Evolutionary conservation across 2,113 vertebrate genomes (phyloP), one percentile per base, ranked within the genome.

Genomic region (Cyanoliseus patagonus): DNA sequence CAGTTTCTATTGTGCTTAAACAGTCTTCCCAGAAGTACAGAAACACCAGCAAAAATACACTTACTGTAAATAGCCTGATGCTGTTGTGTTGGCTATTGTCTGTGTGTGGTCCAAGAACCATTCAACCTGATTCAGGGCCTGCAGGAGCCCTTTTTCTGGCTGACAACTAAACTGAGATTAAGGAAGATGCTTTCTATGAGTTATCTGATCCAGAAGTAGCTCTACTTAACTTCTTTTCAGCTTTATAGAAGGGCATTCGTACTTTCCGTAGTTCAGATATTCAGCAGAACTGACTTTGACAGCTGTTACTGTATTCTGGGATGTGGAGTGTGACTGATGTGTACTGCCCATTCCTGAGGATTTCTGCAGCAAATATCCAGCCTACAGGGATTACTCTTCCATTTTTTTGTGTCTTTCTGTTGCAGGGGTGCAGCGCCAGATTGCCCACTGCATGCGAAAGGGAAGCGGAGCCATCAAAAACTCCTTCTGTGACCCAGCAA

Each of bases 381-480:
- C 11, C 46, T 30, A 3, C 7, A 1, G 22, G 30, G 17, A 4
- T 76, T 19, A 51, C n/a, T 70, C 3, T n/a, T 74, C 31, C 13
- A 22, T 13, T 17, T 23, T 11, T 52, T 5, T 69, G 11, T 69
- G 51, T 88, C 12, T 83, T 25, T 47, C 9, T 66, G 15, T 63
- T 27, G 1, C 92, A 99, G 99, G 99, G 47, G 95, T 98, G 93
- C 99, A 92, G 83, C 97, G 97, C 24, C 99, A 99, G 97, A 97
- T 98, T 7, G 98, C 98, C n/a, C 97, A 97, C 10, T 99, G 99
- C 49, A 83, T 99, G 84, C 98, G 98, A 96, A 97, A 97, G 73
- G 98, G 98, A 3, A 95, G 95, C 1, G 98, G 99, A 2, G 98
- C 97, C 0, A 99, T 99, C 89, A 99, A 99, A 30, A 98, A 98